Evolutionary conservation across 2,888 invertebrate genomes (phyloP), one percentile per base, ranked within the genome.

Genomic region (Ophioninae sp.): DNA sequence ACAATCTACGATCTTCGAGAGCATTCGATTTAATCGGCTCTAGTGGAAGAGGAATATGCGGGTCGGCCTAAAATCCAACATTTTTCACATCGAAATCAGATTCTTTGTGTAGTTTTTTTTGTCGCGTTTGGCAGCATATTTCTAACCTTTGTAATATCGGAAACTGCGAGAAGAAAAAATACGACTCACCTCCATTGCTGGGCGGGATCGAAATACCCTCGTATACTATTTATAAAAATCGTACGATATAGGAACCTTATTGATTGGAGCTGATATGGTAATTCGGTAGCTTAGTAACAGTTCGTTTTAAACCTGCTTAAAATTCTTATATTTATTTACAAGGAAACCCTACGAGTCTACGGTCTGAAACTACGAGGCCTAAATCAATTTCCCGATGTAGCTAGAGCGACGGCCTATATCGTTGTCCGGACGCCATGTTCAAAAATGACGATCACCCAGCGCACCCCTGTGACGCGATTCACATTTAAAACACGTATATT

Each of bases 1-100:
- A 98, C 68, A 98, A 93, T 89, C 97, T 94, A 89, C 95, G 95
- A 80, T 96, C 96, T 85, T 95, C 95, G 2, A 94, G 91, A 82
- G 94, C 94, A 81, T 89, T 93, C 30, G 93, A 93, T 85, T 94
- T 94, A 80, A 95, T 93, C 6, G 95, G 95, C 88, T 95, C 95
- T 88, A 95, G 90, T 85, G 94, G 93, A 82, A 95, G 91, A 78
- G 95, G 95, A 77, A 94, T 89, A 93, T 94, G 86, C 62, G 86
- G 85, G 82, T 88, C 84, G 30, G 84, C 72, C 86, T 85, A 30
- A 39, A 73, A 68, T 78, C 0, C 10, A 10, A 44, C 39, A 30
- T 67, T 41, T 37, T 50, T 13, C 37, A 6, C 64, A 23, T 64
- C 2, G 20, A 20, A 72, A 44, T 30, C 67, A 30, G 30, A 13